A percentile compares a stretch with the other conserved stretches of the same genome.
phyloP scores from a whole-genome alignment of 2,113 vertebrate species.

The Phodopus roborovskii region DNA sequence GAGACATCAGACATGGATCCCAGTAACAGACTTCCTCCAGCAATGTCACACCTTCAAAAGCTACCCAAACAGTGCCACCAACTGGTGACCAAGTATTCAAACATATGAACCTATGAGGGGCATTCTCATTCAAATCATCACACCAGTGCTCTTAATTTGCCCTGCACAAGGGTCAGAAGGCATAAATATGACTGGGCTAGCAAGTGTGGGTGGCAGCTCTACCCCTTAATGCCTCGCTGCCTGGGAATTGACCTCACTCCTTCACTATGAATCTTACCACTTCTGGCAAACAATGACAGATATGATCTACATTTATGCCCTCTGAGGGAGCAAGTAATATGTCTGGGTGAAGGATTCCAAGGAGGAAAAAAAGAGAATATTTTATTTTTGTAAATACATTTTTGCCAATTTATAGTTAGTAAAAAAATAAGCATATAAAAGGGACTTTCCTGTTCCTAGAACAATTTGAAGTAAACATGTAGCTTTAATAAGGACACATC shows the following conservation, averaged over 20 bases:
- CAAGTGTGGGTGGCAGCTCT: not conserved
- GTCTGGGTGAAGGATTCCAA: slow-evolving; percentile 6
- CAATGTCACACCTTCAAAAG: not conserved
- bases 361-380: not conserved
- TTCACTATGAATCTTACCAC: not conserved
- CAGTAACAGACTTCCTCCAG: not conserved
- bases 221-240: not conserved
- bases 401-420: slow-evolving; percentile 57
- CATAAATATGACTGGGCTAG: not conserved
- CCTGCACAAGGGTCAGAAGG: not conserved
- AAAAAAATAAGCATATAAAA: slow-evolving; percentile 57
- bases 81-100: not conserved
- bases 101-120: not conserved
- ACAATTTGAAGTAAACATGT: slow-evolving; percentile 52
- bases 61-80: not conserved
- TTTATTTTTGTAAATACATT: slow-evolving; percentile 22
- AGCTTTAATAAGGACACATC: slow-evolving; percentile 50
- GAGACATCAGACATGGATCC: not conserved
- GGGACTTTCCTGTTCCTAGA: slow-evolving; percentile 55
- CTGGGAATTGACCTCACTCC: not conserved
- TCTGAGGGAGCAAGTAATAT: not conserved
- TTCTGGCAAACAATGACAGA: slow-evolving; percentile 47
- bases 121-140: not conserved
- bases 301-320: not conserved
- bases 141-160: not conserved